Conservation (phyloP, 2,888 invertebrate species). For the Amblyteles armatorius region DNA sequence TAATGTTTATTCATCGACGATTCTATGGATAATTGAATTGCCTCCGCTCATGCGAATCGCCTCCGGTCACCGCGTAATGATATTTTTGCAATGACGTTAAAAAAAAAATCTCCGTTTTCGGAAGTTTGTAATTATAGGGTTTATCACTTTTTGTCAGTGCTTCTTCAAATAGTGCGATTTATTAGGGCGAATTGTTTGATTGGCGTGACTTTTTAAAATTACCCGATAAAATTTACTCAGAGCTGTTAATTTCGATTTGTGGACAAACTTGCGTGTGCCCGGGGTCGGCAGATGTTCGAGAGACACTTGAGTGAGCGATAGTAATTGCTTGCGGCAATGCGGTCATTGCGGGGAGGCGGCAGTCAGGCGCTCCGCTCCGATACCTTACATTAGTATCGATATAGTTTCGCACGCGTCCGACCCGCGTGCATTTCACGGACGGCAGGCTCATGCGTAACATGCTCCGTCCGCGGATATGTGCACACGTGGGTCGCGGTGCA, state of each 20-base stretch:
- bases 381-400: neutral
- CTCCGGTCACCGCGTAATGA: neutral
- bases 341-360: constrained; percentile 7
- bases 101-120: too few species aligned
- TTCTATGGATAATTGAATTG: neutral
- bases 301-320: constrained; percentile 39
- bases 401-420: neutral
- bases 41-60: neutral
- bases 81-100: neutral
- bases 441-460: neutral
- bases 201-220: neutral
- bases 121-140: neutral
- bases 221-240: neutral
- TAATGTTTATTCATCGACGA: neutral
- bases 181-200: constrained; percentile 8
- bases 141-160: neutral
- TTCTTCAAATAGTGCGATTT: neutral
- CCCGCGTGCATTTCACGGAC: neutral
- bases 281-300: constrained; percentile 12
- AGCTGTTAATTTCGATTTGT: neutral
- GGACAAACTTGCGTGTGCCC: neutral
- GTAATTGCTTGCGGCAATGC: constrained; percentile 49
- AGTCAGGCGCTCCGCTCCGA: too few species aligned
- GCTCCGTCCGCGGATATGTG: neutral
- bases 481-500: neutral